Base-by-base conservation (phyloP, 1,140 invertebrate species). In the Mactra quadrangularis region DNA sequence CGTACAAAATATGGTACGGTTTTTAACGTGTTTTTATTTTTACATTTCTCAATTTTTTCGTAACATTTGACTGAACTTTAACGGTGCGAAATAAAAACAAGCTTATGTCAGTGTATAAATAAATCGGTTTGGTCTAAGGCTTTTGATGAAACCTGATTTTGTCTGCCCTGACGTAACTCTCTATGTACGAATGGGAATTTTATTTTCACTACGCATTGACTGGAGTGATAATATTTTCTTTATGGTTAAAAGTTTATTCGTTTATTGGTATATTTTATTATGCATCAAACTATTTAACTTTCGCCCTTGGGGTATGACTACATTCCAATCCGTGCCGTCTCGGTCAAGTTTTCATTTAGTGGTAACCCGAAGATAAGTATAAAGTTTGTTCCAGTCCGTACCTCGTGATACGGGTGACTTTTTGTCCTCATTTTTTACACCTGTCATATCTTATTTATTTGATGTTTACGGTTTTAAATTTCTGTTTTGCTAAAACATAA, bases 201-300 rank as follows among this genome's bases (percentile, higher is more conserved):
- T 68, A 68, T 52, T 50, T 19, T 45, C n/a, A 7, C 47, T 3
- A 29, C 64, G 38, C 29, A 29, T 25, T 31, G 41, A 22, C 29
- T 25, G 29, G 15, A 50, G n/a, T 47, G 45, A 68, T 25, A 52
- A 68, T 19, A 68, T 68, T 50, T 68, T 50, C 13, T 6, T 33
- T 27, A 55, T 31, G 22, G 45, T 31, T 17, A 25, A 35, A 4
- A 47, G 22, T 15, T 57, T 57, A 50, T 29, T 22, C 22, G 22
- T 68, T 68, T 68, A 31, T 50, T 66, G 35, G 38, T 66, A 19
- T 45, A 66, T 66, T 66, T 60, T 66, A 29, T 3, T 29, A 45
- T 66, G 9, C 19, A 47, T 27, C 27, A 47, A n/a, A 45, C 22
- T 66, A 47, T 68, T 38, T 68, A 52, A 68, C 64, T 47, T 27